These are phyloP conservation scores for Pentalonia nigronervosa DNA, from an alignment of 1,140 invertebrate species.

Conservation along the genomic window DNA sequence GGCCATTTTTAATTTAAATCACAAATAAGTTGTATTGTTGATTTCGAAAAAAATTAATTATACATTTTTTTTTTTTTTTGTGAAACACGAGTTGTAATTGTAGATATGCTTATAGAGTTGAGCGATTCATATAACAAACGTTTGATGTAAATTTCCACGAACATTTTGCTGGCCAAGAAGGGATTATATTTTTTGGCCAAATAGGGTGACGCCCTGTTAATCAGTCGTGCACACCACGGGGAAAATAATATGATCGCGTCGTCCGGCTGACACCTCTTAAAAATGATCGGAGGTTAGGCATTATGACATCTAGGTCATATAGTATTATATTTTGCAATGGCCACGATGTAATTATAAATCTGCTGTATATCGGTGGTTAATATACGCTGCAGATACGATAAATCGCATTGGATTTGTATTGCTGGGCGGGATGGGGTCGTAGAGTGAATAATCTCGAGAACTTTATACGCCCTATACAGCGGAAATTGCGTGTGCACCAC, in stretches of 20 bases:
- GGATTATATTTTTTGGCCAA: not conserved
- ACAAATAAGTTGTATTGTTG: not conserved
- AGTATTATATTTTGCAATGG: not conserved
- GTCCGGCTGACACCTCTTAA: not conserved
- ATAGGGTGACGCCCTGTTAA: not conserved
- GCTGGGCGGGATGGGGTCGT: not conserved
- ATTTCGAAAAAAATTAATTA: not conserved
- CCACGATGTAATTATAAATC: not conserved
- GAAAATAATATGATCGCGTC: not conserved
- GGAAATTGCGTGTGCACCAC: not conserved
- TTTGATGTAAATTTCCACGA: not conserved
- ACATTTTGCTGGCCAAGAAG: not conserved
- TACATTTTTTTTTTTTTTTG: not conserved
- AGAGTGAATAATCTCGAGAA: not conserved
- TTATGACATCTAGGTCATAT: not conserved
- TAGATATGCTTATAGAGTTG: not conserved
- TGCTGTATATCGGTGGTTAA: not conserved
- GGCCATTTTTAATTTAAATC: no score
- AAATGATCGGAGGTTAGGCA: not conserved
- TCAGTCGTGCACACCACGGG: not conserved
- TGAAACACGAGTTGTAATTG: not conserved
- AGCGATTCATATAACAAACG: not conserved
- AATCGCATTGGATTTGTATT: slow-evolving; percentile 2
- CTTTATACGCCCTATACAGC: not conserved
- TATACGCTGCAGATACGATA: not conserved